phyloP scores from a whole-genome alignment of 2,888 invertebrate genomes.

The Diplazon laetatorius region DNA sequence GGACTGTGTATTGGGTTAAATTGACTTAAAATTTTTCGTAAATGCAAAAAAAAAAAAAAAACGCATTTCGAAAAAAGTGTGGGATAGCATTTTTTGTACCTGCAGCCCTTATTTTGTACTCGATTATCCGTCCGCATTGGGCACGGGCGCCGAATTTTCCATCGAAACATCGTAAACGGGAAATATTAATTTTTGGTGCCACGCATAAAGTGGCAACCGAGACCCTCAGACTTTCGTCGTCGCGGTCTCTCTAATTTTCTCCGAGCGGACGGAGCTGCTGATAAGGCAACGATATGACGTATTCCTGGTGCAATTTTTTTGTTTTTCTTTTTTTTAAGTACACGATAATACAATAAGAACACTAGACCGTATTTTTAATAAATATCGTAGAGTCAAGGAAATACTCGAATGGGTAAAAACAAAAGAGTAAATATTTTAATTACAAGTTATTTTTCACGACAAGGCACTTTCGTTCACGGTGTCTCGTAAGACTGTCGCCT shows the following conservation, averaged over 20 bases:
- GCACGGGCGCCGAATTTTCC: conserved; percentile 33
- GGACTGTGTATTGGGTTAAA: too few species aligned
- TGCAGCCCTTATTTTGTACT: too few species aligned
- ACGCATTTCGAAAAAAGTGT: too few species aligned
- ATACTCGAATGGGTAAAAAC: conserved; percentile 43
- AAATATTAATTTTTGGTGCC: conserved; percentile 57
- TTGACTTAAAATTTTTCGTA: too few species aligned
- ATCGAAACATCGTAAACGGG: conserved; percentile 32
- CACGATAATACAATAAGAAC: conserved; percentile 42
- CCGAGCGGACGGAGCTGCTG: conserved; percentile 47
- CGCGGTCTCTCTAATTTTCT: neutral
- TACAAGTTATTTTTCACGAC: conserved; percentile 28
- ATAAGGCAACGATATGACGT: conserved; percentile 40
- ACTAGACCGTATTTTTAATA: conserved; percentile 55
- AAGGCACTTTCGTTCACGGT: conserved; percentile 54
- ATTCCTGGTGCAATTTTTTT: conserved; percentile 50
- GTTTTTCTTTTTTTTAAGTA: conserved; percentile 53
- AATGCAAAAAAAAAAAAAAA: too few species aligned
- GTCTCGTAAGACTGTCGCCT: conserved; percentile 33
- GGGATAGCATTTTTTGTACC: too few species aligned
- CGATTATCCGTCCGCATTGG: conserved; percentile 57
- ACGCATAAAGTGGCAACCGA: conserved; percentile 48
- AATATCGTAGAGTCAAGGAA: conserved; percentile 57
- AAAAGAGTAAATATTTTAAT: conserved; percentile 29
- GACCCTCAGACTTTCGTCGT: conserved; percentile 16